Percentiles rank a stretch among this genome's conserved stretches.
These are phyloP conservation scores for Pantherophis vulpinus DNA, from an alignment of 2,797 vertebrate genomes.

Conservation along the genomic window DNA sequence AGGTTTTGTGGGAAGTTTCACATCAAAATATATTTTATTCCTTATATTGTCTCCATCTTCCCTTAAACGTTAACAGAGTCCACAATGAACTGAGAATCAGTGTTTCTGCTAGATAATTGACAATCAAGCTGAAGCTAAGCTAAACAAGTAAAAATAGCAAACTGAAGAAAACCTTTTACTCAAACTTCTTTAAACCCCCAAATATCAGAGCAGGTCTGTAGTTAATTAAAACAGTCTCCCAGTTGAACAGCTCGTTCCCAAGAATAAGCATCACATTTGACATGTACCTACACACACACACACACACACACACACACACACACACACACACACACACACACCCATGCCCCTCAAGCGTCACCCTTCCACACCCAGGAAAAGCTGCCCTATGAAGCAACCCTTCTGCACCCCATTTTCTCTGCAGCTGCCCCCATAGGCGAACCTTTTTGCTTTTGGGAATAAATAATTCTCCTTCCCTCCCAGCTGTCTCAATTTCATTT, in stretches of 20 bases:
- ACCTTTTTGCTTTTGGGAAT: background rate
- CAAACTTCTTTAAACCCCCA: background rate
- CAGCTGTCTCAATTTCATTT: background rate
- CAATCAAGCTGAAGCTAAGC: background rate
- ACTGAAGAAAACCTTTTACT: background rate
- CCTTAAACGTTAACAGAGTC: background rate
- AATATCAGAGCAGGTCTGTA: background rate
- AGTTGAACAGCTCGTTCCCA: background rate
- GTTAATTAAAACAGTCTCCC: background rate
- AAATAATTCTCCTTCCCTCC: background rate
- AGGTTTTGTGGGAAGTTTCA: background rate
- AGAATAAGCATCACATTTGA: background rate
- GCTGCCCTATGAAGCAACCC: background rate
- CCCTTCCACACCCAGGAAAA: background rate
- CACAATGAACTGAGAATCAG: background rate
- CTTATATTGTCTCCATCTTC: background rate
- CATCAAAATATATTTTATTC: background rate
- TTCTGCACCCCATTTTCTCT: background rate
- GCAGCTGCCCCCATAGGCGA: background rate
- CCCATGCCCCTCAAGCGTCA: background rate
- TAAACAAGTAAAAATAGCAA: background rate
- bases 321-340: background rate
- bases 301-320: too few species aligned
- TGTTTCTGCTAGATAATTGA: background rate
- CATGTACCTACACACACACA: background rate